phyloP scores from a whole-genome alignment of 92 coral and sea anemone species.

The Phenganax marumi region DNA sequence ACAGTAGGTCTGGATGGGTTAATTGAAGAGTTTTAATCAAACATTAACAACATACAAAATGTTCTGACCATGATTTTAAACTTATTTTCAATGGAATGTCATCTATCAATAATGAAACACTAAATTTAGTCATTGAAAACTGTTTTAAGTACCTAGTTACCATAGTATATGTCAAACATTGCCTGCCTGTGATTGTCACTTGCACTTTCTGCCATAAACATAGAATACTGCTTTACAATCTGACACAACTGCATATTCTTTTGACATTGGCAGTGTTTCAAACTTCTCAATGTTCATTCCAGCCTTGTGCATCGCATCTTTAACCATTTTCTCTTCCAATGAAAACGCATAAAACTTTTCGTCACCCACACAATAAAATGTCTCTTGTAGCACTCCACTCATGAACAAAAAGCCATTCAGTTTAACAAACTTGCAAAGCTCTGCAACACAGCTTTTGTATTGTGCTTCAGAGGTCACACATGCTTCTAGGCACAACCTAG shows the following conservation, averaged over 20 bases:
- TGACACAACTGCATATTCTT: not conserved
- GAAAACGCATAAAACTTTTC: slow-evolving; percentile 46
- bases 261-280: not conserved
- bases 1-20: no score
- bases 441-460: slow-evolving; percentile 52
- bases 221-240: slow-evolving; percentile 4
- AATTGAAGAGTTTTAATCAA: no score
- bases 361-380: slow-evolving; percentile 46
- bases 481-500: slow-evolving; percentile 61
- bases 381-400: slow-evolving; percentile 49
- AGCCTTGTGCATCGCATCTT: slow-evolving; percentile 46
- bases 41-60: no score
- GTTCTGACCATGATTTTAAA: no score
- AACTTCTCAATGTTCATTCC: slow-evolving; percentile 42
- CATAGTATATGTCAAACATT: no score
- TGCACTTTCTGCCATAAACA: not conserved
- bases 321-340: slow-evolving; percentile 42
- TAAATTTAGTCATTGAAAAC: no score
- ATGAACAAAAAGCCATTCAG: slow-evolving; percentile 56
- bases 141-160: no score
- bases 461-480: slow-evolving; percentile 50
- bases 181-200: not conserved
- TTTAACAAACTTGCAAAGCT: slow-evolving; percentile 50
- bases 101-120: no score
- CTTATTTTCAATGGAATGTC: no score